Conservation (phyloP, 2,888 invertebrate genomes). For the Spisula solida region DNA sequence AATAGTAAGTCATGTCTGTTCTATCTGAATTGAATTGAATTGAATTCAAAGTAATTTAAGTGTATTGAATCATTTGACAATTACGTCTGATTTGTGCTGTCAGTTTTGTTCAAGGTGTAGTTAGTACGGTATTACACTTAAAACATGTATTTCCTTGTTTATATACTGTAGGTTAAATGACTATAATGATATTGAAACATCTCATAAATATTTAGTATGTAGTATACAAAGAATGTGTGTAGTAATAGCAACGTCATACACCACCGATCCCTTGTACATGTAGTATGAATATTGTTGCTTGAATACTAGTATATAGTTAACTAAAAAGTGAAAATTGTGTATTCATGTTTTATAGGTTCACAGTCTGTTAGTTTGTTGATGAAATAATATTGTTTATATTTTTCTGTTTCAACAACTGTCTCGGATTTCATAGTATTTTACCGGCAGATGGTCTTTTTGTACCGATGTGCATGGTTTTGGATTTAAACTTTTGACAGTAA, state of each 20-base stretch:
- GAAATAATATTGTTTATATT: background rate
- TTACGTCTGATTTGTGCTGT: no score
- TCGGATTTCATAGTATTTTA: background rate
- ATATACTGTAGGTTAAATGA: no score
- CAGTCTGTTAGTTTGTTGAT: background rate
- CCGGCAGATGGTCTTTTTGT: background rate
- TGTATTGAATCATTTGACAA: background rate
- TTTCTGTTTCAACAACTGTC: background rate
- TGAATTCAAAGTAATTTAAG: background rate
- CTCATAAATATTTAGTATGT: background rate
- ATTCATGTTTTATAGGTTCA: background rate
- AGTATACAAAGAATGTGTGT: background rate
- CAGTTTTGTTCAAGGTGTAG: no score
- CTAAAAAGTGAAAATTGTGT: background rate
- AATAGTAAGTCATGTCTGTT: background rate
- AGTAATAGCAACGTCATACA: background rate
- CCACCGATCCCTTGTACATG: background rate
- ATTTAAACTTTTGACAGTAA: slow-evolving; percentile 17
- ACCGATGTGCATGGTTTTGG: background rate
- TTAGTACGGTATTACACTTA: no score
- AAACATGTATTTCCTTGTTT: no score
- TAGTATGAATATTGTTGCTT: background rate
- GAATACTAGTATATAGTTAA: background rate
- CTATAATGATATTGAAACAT: no score
- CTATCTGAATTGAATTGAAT: background rate